Base-by-base conservation (phyloP, 2,113 vertebrate species). In the Odocoileus virginianus region DNA sequence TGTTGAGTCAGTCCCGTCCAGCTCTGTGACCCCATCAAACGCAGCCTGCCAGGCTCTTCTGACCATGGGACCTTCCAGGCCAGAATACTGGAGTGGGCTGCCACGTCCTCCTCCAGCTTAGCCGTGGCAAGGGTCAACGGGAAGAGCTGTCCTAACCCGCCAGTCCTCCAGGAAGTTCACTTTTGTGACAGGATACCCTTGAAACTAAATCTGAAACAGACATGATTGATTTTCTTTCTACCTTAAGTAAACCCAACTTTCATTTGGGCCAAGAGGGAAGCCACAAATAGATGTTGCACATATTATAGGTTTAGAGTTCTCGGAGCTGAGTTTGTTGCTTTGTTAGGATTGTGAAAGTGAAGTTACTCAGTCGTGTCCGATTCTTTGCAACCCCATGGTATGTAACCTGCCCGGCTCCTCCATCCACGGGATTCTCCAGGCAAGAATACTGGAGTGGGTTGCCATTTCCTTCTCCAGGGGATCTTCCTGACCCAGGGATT, bases 201-300 rank as follows among this genome's bases (percentile, higher is more conserved):
- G 7, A 74, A 60, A 52, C 58, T 55, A 76, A 84, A 95, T 61
- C 11, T 81, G 36, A 97, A 94, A 61, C 43, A 87, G 1, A 25
- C 10, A 3, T 11, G 52, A 54, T 33, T 28, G 16, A 40, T 45
- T 85, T 81, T 50, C n/a, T 71, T 71, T 71, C 64, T 71, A 21
- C 33, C 36, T 67, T 36, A 71, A 71, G 64, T 71, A 36, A 71
- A 71, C 64, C 9, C 64, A 71, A 2, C 3, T 81, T 54, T 52
- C 28, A 60, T 13, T 43, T 40, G 28, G 21, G 7, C 43, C 17
- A 36, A 57, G 21, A 60, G 28, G 28, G 4, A 85, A 67, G 27
- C 28, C 5, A 47, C 50, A 27, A 52, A 82, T 2, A 2, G 60
- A 84, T 2, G n/a, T 4, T 8, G 6, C 52, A 60, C 78, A n/a